A percentile compares a stretch with the other conserved stretches of the same genome.
phyloP scores from a whole-genome alignment of 2,797 vertebrate species.

The Bufotes viridis region DNA sequence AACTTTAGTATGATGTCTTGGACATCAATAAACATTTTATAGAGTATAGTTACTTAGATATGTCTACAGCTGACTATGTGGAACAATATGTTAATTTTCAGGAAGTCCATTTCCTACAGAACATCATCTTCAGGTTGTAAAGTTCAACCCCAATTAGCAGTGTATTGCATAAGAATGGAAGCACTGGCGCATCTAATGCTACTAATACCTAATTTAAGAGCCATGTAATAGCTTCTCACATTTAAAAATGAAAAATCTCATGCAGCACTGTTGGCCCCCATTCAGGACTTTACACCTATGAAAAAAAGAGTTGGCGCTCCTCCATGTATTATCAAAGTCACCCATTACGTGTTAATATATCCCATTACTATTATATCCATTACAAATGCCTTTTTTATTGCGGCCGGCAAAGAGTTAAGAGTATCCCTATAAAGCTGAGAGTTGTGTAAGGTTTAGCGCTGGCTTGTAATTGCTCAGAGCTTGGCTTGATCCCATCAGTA shows the following conservation, averaged over 20 bases:
- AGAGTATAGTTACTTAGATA: constrained; percentile 5
- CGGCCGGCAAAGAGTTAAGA: constrained; percentile 16
- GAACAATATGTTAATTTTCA: constrained; percentile 46
- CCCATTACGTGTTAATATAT: background rate
- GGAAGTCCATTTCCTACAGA: constrained; percentile 49
- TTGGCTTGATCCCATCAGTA: constrained; percentile 25
- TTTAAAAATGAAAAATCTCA: constrained; percentile 58
- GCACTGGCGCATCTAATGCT: constrained; percentile 61
- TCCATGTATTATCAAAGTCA: constrained; percentile 17
- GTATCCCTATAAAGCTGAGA: constrained; percentile 14
- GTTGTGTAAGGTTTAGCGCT: background rate
- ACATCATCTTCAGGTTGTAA: constrained; percentile 54
- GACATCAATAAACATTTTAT: background rate
- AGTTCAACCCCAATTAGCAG: constrained; percentile 62
- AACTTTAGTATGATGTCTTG: background rate
- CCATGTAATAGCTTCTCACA: constrained; percentile 62
- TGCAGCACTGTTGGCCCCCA: constrained; percentile 35
- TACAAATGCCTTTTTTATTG: constrained; percentile 6
- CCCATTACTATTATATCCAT: constrained; percentile 7
- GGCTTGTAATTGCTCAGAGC: constrained; percentile 55
- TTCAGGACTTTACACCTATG: constrained; percentile 41
- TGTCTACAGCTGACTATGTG: constrained; percentile 22
- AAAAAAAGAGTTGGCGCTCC: constrained; percentile 9
- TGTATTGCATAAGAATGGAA: constrained; percentile 55
- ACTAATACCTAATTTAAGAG: constrained; percentile 60